Conservation (phyloP, 2,797 vertebrate genomes). For the Ceyx erithaca region DNA sequence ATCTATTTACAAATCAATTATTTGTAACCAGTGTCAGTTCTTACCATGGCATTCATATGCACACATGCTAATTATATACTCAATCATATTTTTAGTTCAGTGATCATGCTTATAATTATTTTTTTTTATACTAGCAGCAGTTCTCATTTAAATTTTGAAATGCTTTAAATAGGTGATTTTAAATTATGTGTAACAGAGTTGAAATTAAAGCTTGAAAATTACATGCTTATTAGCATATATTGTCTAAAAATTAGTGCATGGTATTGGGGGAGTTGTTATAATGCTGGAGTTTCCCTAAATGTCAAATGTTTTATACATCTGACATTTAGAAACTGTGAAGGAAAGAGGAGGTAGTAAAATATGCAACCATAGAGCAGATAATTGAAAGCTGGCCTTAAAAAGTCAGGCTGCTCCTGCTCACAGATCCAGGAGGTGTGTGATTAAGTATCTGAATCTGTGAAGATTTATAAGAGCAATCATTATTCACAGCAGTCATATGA, state of each 20-base stretch:
- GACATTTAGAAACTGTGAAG: constrained; percentile 34
- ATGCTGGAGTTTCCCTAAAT: constrained; percentile 12
- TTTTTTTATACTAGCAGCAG: not conserved
- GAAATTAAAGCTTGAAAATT: constrained; percentile 16
- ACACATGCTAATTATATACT: not conserved
- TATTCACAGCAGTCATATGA: not conserved
- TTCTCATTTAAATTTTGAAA: constrained; percentile 33
- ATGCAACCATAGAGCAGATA: not conserved
- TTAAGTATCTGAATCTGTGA: constrained; percentile 20
- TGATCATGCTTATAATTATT: not conserved
- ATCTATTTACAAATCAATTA: constrained; percentile 20
- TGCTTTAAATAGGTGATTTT: not conserved
- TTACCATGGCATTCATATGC: not conserved
- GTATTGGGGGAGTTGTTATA: not conserved
- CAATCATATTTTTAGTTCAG: constrained; percentile 10
- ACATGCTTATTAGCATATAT: not conserved
- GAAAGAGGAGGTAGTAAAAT: constrained; percentile 4
- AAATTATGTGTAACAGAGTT: not conserved
- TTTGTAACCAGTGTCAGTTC: not conserved
- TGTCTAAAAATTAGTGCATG: constrained; percentile 12
- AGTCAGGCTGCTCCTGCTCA: not conserved
- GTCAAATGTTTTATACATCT: constrained; percentile 24
- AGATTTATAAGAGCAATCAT: not conserved
- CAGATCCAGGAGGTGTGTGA: not conserved
- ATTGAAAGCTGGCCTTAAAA: constrained; percentile 43